Conservation (phyloP, 2,888 invertebrate genomes). For the Lacanobia oleracea region DNA sequence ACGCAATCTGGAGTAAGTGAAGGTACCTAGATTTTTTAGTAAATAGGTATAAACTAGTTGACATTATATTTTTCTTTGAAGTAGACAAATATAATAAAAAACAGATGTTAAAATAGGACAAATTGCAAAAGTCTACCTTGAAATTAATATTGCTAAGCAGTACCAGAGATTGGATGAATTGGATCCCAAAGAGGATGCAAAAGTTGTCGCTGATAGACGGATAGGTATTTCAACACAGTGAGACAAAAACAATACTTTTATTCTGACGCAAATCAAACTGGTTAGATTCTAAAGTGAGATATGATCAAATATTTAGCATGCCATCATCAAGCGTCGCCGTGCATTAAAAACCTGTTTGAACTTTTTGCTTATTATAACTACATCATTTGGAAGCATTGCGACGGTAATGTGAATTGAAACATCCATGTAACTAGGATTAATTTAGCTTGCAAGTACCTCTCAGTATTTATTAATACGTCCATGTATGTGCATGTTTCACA, state of each 20-base stretch:
- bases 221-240: not conserved
- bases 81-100: too few relatives aligned
- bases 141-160: too few relatives aligned
- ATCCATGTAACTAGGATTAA: slow-evolving; percentile 26
- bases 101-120: too few relatives aligned
- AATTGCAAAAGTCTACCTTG: too few relatives aligned
- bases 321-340: slow-evolving; percentile 22
- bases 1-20: too few relatives aligned
- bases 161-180: not conserved
- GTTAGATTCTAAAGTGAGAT: slow-evolving; percentile 35
- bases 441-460: slow-evolving; percentile 13
- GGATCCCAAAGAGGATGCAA: not conserved
- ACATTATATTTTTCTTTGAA: too few relatives aligned
- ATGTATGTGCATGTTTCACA: slow-evolving; percentile 14
- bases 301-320: slow-evolving; percentile 48
- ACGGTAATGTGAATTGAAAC: slow-evolving; percentile 27
- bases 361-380: slow-evolving; percentile 26
- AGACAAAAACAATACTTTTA: slow-evolving; percentile 6
- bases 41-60: too few relatives aligned
- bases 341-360: slow-evolving; percentile 42
- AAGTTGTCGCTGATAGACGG: not conserved
- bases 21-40: too few relatives aligned
- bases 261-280: slow-evolving; percentile 25
- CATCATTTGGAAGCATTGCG: slow-evolving; percentile 27
- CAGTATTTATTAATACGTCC: not conserved